Evolutionary conservation across 2,888 invertebrate species (phyloP), one percentile per base, ranked within the genome.

Genomic region (Gymnocheta viridis): DNA sequence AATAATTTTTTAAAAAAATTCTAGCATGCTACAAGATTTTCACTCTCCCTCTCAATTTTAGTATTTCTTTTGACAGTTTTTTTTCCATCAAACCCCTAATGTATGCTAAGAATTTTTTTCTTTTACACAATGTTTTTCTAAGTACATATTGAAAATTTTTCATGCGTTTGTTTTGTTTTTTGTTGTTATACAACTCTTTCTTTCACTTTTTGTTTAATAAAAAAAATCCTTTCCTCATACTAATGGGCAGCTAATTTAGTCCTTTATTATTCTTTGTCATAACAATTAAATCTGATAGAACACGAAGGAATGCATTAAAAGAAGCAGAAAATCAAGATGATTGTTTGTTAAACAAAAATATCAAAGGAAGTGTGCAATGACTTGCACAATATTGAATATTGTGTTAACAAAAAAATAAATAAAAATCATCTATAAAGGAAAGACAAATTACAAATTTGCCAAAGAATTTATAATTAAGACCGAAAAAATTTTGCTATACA

Each of bases 221-320:
- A 14, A 29, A 17, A 47, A 58, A 22, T 24, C 49, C 41, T 73
- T 60, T 49, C 22, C 69, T 73, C 32, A 14, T 66, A 64, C 76
- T 80, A 80, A 77, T 77, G 80, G 80, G 83, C 80, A 80, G 80
- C 80, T 77, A 84, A 84, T 84, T 84, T 72, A 38, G 76, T 80
- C 47, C 72, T 77, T 72, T 47, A 49, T 79, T 79, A 74, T 82
- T 35, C 79, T 64, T 73, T 81, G 77, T 56, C 72, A 56, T 24
- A 77, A 69, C 81, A 74, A 81, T 54, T 81, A 69, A 69, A 62
- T 69, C 38, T 54, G 74, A 67, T 69, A 54, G 51, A 49, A 67
- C 51, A 67, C 51, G 32, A 35, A 32, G 12, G n/a, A 54, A 60
- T 69, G 58, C 24, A 60, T 54, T 12, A 27, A 32, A 4, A n/a